phyloP scores from a whole-genome alignment of 2,797 vertebrate species.

The Caiman crocodilus region DNA sequence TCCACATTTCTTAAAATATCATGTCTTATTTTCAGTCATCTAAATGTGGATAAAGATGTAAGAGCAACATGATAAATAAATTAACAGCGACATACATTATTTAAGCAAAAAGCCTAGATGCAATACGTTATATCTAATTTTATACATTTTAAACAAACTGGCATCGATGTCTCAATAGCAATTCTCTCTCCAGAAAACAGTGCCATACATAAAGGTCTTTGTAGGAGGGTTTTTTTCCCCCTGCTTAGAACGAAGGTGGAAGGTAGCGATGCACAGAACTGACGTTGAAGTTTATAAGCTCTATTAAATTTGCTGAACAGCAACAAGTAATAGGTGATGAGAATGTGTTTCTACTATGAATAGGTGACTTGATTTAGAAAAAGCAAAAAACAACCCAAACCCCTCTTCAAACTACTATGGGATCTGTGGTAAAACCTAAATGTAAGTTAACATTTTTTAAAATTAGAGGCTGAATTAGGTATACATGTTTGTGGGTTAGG shows the following conservation, averaged over 20 bases:
- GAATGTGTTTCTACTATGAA: not conserved
- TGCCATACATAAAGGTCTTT: not conserved
- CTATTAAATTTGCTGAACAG: not conserved
- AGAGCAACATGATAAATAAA: slow-evolving; percentile 25
- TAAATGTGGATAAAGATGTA: slow-evolving; percentile 60
- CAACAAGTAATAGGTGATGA: not conserved
- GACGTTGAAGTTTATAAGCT: not conserved
- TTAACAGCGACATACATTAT: not conserved
- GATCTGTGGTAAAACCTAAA: not conserved
- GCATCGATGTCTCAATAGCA: not conserved
- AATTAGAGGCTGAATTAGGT: not conserved
- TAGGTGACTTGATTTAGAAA: not conserved
- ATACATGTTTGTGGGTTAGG: no score
- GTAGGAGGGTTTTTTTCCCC: not conserved
- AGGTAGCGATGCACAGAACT: not conserved
- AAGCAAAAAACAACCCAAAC: not conserved
- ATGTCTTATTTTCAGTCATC: slow-evolving; percentile 32
- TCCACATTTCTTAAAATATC: slow-evolving; percentile 40
- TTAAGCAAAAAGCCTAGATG: not conserved
- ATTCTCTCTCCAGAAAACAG: not conserved
- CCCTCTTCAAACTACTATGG: not conserved
- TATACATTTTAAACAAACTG: not conserved
- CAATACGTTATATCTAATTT: fast-evolving
- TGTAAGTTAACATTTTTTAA: not conserved
- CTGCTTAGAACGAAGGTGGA: not conserved